Percentiles rank a stretch among this genome's conserved stretches.
phyloP scores from a whole-genome alignment of 1,140 invertebrate genomes.

The Maniola jurtina region DNA sequence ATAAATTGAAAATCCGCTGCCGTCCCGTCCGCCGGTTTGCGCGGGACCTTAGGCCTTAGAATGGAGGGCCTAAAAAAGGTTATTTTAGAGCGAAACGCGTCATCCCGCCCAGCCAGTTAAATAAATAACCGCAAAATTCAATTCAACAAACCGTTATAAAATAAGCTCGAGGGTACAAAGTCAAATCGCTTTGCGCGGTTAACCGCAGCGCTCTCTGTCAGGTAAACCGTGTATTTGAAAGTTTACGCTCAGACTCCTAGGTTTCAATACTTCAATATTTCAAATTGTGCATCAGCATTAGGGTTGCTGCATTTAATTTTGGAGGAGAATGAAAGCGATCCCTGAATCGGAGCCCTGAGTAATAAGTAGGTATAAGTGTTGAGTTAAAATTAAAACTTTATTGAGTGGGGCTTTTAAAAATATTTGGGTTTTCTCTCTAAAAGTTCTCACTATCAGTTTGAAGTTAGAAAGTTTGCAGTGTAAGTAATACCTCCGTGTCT shows the following conservation, averaged over 20 bases:
- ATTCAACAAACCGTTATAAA: constrained; percentile 76
- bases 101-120: constrained; percentile 53
- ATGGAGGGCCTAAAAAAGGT: not conserved
- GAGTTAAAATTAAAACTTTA: too few relatives aligned
- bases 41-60: too few relatives aligned
- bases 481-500: too few relatives aligned
- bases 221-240: constrained; percentile 67
- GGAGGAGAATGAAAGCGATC: not conserved
- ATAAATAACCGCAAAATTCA: constrained; percentile 78
- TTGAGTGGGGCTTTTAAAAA: too few relatives aligned
- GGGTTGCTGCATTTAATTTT: not conserved
- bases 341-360: constrained; percentile 18
- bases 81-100: constrained; percentile 34
- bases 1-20: too few relatives aligned
- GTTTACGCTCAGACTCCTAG: constrained; percentile 60
- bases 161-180: constrained; percentile 71
- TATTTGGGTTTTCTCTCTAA: too few relatives aligned
- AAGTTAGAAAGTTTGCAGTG: too few relatives aligned
- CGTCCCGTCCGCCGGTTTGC: too few relatives aligned
- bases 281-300: constrained; percentile 43
- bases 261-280: constrained; percentile 64
- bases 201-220: constrained; percentile 70
- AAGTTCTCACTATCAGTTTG: too few relatives aligned
- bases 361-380: too few relatives aligned
- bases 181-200: constrained; percentile 75